Base-by-base conservation (phyloP, 2,797 vertebrate species). In the Erethizon dorsatum region DNA sequence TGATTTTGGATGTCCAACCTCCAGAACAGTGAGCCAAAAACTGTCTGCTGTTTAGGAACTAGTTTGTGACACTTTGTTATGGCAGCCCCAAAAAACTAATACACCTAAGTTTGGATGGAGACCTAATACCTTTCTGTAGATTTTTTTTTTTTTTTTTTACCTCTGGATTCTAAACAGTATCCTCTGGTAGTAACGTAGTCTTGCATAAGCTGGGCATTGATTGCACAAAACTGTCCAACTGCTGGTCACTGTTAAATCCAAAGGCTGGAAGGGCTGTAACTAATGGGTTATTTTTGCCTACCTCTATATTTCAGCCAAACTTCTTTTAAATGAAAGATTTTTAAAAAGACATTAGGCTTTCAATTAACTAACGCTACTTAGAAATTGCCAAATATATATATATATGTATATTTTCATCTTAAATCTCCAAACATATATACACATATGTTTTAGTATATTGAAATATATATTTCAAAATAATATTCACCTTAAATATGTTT, bases 271-370 rank as follows among this genome's bases (percentile, higher is more conserved):
- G 54, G 2, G 24, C 41, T 75, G 13, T 47, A 50, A 71, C 9
- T 5, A 84, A 52, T 1, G 67, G 1, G n/a, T 67, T 83, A 57
- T 57, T 73, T 96, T 80, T 73, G 52, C 52, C 56, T 33, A 52
- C 86, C 37, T 96, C 57, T 85, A 79, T 86, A 92, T 63, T 92
- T 95, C 57, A 92, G 59, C 56, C 90, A 96, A 90, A 95, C 93
- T 65, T 93, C 78, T 92, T 88, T 91, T 28, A 94, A 96, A 93
- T 37, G 20, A 78, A 92, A 93, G 69, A 78, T 33, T 87, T 31
- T 73, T 57, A 88, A 65, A 88, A 93, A 83, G 69, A 50, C 45
- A 83, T 90, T 33, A 94, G n/a, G 57, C 12, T 24, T 79, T 89
- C 41, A 79, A n/a, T 47, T 86, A 56, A 63, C 24, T 37, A 79